Evolutionary conservation across 2,113 vertebrate species (phyloP), one percentile per base, ranked within the genome.

Genomic region (Oncorhynchus mykiss): DNA sequence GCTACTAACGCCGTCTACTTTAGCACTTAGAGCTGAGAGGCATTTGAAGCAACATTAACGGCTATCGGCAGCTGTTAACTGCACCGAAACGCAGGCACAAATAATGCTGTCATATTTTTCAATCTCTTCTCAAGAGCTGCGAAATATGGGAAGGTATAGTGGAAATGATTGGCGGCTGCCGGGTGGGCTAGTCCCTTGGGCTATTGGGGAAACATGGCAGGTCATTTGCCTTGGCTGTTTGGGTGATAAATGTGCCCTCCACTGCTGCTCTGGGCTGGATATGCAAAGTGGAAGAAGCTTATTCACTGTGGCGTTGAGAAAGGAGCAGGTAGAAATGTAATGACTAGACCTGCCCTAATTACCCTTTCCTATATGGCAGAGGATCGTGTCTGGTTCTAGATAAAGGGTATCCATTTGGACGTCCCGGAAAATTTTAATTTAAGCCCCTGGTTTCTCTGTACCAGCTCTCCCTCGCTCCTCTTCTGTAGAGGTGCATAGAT

Each of bases 161-260:
- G 62, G 78, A 77, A 85, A 78, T 84, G 84, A 88, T 70, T 83
- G 82, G 76, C 81, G 80, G 81, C 54, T 45, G 39, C 39, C 8
- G 39, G 39, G 39, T 12, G 39, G 8, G 39, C 39, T 73, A 0
- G 78, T 60, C 81, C 87, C 80, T 80, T 3, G 57, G 75, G 74
- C 85, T 45, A 18, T 74, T 20, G 31, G 82, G 31, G 22, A 12
- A 86, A 80, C 80, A 82, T 85, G 78, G 79, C 83, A 81, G 85
- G 83, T 87, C 78, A 81, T 89, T 84, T 87, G 80, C 84, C 70
- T 83, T 86, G 68, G 74, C 77, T 2, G 67, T 72, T 20, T 27
- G 48, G 64, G 77, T 88, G 83, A 88, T 87, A 54, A 82, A 82
- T 89, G 81, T 71, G 65, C 70, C 78, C 70, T 72, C 67, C 78